Conservation (phyloP, 1,140 invertebrate species). For the Solenopsis invicta region DNA sequence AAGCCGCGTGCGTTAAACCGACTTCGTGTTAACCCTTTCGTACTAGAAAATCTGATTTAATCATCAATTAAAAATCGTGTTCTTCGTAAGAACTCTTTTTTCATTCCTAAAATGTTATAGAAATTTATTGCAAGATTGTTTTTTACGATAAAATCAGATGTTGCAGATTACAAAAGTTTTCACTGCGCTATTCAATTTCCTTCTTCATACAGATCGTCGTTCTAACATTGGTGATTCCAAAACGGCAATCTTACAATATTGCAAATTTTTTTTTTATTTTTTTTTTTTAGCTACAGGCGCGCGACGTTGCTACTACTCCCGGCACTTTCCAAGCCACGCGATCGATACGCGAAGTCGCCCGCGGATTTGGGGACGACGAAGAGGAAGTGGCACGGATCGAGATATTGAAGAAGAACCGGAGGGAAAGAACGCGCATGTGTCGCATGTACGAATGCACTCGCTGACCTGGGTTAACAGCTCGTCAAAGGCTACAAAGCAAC, state of each 20-base stretch:
- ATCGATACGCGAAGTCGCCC: constrained; percentile 24
- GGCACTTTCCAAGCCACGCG: not conserved
- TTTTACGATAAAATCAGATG: not conserved
- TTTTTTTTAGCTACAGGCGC: not conserved
- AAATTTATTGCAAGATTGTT: not conserved
- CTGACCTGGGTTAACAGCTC: constrained; percentile 85
- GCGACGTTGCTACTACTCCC: not conserved
- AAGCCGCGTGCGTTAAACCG: not conserved
- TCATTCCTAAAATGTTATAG: not conserved
- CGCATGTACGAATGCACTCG: constrained; percentile 69
- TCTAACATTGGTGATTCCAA: not conserved
- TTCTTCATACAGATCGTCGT: not conserved
- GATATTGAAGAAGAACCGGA: constrained; percentile 2
- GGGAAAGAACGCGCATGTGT: constrained; percentile 9
- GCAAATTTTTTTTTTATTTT: not conserved
- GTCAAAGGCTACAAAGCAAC: constrained; percentile 80
- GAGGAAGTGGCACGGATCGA: not conserved
- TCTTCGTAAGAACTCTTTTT: not conserved
- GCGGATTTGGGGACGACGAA: constrained; percentile 20
- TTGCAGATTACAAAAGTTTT: not conserved
- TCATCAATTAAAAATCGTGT: constrained; percentile 13
- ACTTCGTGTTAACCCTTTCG: constrained; percentile 29
- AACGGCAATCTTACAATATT: not conserved
- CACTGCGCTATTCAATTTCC: not conserved
- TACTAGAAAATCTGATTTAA: constrained; percentile 34